Evolutionary conservation across 23 tunicate genomes (phyloP).

Genomic region (Trididemnum nubilum): DNA sequence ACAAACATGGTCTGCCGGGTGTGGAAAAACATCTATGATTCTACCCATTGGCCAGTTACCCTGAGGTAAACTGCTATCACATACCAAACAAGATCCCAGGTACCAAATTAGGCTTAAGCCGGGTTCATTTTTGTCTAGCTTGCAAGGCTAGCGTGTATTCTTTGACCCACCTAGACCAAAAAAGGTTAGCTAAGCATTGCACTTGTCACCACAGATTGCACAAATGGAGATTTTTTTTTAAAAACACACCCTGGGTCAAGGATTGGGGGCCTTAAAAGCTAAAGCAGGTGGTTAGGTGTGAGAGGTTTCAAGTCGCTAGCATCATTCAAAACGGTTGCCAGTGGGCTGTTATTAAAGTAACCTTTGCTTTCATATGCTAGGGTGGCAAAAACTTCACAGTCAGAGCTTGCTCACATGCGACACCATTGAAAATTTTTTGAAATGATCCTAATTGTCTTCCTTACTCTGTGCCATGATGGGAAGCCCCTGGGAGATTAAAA

Average conservation of each 20-base stretch:
- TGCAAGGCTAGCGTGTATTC: neutral
- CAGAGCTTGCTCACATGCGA: neutral
- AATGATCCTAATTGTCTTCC: neutral
- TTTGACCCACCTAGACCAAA: neutral
- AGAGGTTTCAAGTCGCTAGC: neutral
- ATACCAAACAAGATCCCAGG: neutral
- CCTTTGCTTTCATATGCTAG: neutral
- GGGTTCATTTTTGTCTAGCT: neutral
- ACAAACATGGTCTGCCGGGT: neutral
- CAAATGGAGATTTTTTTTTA: neutral
- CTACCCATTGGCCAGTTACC: neutral
- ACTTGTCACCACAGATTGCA: neutral
- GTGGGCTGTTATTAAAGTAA: neutral
- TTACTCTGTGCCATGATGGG: neutral
- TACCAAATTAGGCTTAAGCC: neutral
- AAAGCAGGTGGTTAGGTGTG: neutral
- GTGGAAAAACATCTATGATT: neutral
- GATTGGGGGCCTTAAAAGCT: neutral
- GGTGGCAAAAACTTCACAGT: neutral
- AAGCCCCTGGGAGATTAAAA: neutral
- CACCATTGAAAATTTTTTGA: neutral
- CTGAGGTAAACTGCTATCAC: neutral
- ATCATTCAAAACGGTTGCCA: neutral
- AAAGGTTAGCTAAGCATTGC: neutral
- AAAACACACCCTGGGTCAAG: neutral